A percentile compares a stretch with the other conserved stretches of the same genome.
Evolutionary conservation across 1,140 invertebrate genomes (phyloP).

Genomic region (Lysiphlebus fabarum): DNA sequence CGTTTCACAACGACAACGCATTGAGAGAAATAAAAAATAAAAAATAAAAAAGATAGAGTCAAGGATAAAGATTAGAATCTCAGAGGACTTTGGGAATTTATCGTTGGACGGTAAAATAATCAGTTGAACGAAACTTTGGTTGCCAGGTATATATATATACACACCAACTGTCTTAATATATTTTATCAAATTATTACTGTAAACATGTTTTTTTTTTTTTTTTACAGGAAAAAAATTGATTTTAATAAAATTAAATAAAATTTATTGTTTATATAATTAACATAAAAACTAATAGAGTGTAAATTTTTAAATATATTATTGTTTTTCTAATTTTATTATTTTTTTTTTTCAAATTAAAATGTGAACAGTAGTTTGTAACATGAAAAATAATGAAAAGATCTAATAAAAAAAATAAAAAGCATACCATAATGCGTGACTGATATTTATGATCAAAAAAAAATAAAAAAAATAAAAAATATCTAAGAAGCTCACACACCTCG

Average conservation of each 20-base stretch:
- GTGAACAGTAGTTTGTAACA: not conserved
- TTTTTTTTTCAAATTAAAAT: no score
- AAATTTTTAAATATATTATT: no score
- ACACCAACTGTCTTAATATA: conserved; percentile 21
- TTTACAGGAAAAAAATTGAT: conserved; percentile 8
- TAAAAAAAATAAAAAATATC: conserved; percentile 25
- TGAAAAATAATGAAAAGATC: conserved; percentile 25
- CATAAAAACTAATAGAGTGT: no score
- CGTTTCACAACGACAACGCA: conserved; percentile 31
- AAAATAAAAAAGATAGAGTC: not conserved
- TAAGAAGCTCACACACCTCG: conserved; percentile 40
- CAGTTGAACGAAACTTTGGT: conserved; percentile 36
- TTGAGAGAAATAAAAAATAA: conserved; percentile 36
- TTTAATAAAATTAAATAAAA: no score
- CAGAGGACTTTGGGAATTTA: conserved; percentile 46
- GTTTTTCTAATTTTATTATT: no score
- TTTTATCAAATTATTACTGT: conserved; percentile 14
- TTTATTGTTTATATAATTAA: no score
- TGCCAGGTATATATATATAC: conserved; percentile 23
- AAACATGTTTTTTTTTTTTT: conserved; percentile 19
- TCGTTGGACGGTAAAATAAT: conserved; percentile 48
- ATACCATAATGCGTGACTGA: conserved; percentile 41
- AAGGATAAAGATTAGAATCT: conserved; percentile 49
- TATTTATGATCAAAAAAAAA: conserved; percentile 52
- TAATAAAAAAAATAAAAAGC: conserved; percentile 44